A percentile compares a stretch with the other conserved stretches of the same genome.
Evolutionary conservation across 2,888 invertebrate species (phyloP).

Genomic region (Stictocephala bisonia): DNA sequence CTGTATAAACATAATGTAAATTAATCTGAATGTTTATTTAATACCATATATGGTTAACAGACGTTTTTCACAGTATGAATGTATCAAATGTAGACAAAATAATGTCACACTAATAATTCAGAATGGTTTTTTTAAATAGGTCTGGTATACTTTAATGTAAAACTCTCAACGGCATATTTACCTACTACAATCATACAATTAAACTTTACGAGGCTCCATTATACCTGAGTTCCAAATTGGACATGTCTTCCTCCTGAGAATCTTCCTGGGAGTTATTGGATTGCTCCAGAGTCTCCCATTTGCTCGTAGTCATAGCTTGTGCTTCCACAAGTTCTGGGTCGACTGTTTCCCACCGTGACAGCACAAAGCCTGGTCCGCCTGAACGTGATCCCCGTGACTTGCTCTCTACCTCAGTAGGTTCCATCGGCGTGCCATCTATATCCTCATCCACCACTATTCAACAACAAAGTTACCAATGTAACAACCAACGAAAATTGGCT

Average conservation of each 20-base stretch:
- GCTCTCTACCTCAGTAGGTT: constrained; percentile 65
- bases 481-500: no score
- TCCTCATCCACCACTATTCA: constrained; percentile 58
- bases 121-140: no score
- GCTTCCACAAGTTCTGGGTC: constrained; percentile 87
- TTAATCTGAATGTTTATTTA: no score
- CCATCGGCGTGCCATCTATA: constrained; percentile 67
- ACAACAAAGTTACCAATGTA: neutral
- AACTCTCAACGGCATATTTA: no score
- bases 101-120: no score
- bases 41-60: no score
- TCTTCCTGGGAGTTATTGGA: constrained; percentile 64
- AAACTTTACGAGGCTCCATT: no score
- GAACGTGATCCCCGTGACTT: constrained; percentile 69
- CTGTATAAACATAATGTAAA: no score
- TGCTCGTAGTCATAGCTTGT: constrained; percentile 87
- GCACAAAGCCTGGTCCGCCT: constrained; percentile 72
- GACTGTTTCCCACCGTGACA: constrained; percentile 97
- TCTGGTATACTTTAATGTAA: no score
- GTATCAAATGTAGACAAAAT: no score
- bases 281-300: constrained; percentile 84
- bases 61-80: no score
- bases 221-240: constrained; percentile 65
- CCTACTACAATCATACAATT: no score
- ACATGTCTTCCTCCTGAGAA: constrained; percentile 61